Evolutionary conservation across 2,888 invertebrate species (phyloP), one percentile per base, ranked within the genome.

Genomic region (Microctonus hyperodae): DNA sequence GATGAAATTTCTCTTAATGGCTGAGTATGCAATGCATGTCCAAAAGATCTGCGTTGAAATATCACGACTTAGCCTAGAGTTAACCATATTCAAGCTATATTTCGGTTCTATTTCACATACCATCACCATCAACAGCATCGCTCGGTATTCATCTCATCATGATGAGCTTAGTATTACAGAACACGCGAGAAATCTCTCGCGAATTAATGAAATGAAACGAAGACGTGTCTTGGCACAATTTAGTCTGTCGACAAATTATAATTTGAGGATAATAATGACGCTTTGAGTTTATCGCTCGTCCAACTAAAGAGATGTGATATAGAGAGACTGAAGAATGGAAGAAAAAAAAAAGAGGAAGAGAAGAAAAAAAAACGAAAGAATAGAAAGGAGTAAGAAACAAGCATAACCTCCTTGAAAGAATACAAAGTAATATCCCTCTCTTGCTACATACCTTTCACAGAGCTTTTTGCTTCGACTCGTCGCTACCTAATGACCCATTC

Each of bases 401-500:
- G 44, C 59, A 59, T 59, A 59, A 59, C 59, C 59, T 48, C 60
- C 57, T 58, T 25, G 28, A 28, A 51, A 69, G 33, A 66, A 61
- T 63, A 48, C 28, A 59, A 68, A 56, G 61, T 66, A 55, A 66
- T 53, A 60, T 25, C 56, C 20, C 35, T 28, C 33, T 56, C 56
- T 16, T n/a, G 33, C 11, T 28, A 44, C 28, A 25, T 20, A 59
- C 28, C 48, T 40, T 37, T 53, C 57, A 48, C 31, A 37, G 37
- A 62, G 67, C 62, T 58, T 57, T 67, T 58, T 28, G 56, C 59
- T 64, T 67, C 64, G 69, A 66, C 59, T 69, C 64, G 64, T 60
- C 50, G 48, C 58, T 40, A 64, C 66, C 69, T 64, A 69, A 69
- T 66, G 69, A 69, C 59, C 69, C 63, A 69, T 69, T 69, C 66